These are phyloP conservation scores for Pachycephus smyrnensis DNA, from an alignment of 2,888 invertebrate species.

Conservation along the genomic window DNA sequence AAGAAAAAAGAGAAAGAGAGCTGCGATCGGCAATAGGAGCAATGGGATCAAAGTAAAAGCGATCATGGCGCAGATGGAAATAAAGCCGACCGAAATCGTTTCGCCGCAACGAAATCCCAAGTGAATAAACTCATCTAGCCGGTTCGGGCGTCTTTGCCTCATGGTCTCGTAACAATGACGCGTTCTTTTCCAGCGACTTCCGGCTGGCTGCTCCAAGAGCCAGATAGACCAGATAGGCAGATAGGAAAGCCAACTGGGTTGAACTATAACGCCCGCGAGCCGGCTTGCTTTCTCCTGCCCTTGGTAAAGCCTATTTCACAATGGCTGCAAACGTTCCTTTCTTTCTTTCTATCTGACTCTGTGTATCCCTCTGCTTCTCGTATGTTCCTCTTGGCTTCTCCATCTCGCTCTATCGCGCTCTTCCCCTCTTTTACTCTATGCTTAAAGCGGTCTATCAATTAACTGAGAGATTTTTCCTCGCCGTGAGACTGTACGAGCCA, in stretches of 20 bases:
- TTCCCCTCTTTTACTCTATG: background rate
- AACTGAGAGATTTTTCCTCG: background rate
- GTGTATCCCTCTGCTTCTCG: background rate
- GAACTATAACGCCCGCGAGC: slow-evolving; percentile 26
- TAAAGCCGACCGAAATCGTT: background rate
- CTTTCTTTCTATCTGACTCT: background rate
- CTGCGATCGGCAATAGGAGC: slow-evolving; percentile 16
- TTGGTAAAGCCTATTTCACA: slow-evolving; percentile 34
- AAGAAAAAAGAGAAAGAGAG: slow-evolving; percentile 12
- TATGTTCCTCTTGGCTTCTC: background rate
- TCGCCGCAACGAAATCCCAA: background rate
- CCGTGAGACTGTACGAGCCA: background rate
- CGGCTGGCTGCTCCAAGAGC: slow-evolving; percentile 1
- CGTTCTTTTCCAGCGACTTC: background rate
- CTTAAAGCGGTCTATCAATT: background rate
- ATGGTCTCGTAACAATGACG: slow-evolving; percentile 6
- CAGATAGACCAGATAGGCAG: slow-evolving; percentile 25
- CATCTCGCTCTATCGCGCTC: background rate
- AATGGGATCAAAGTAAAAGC: background rate
- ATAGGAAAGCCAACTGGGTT: slow-evolving; percentile 45
- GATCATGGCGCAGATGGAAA: background rate
- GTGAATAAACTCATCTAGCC: background rate
- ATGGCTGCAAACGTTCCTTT: background rate
- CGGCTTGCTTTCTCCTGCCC: slow-evolving; percentile 44
- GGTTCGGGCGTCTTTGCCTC: background rate